A percentile compares a stretch with the other conserved stretches of the same genome.
Evolutionary conservation across 2,888 invertebrate genomes (phyloP).

Genomic region (Melolontha melolontha): DNA sequence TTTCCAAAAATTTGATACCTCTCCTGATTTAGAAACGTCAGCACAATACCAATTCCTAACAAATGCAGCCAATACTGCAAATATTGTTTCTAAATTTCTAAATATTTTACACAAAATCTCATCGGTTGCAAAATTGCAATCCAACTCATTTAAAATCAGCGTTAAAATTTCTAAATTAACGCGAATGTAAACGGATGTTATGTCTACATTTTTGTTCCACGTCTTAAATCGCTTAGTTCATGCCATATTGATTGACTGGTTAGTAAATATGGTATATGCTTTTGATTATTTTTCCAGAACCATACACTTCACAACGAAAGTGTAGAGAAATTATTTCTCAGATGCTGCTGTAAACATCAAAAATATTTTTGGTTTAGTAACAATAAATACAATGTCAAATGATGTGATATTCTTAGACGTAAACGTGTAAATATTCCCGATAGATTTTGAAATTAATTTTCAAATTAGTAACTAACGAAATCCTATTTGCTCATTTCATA

Average conservation of each 20-base stretch:
- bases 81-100: no score
- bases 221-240: conserved; percentile 23
- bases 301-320: conserved; percentile 29
- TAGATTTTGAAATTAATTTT: conserved; percentile 29
- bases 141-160: no score
- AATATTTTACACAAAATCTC: no score
- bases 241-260: conserved; percentile 36
- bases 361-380: conserved; percentile 29
- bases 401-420: conserved; percentile 19
- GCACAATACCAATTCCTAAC: no score
- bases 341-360: conserved; percentile 27
- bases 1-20: no score
- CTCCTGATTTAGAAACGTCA: no score
- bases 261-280: conserved; percentile 37
- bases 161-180: conserved; percentile 3
- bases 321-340: conserved; percentile 34
- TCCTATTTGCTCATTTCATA: no score
- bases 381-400: conserved; percentile 32
- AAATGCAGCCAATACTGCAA: no score
- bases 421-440: conserved; percentile 12
- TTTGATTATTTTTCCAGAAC: conserved; percentile 14
- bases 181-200: conserved; percentile 28
- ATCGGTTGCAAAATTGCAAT: no score
- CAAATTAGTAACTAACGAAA: background rate
- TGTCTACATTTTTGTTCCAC: conserved; percentile 14